Base-by-base conservation (phyloP, 1,140 invertebrate species). In the Habropoda laboriosa region DNA sequence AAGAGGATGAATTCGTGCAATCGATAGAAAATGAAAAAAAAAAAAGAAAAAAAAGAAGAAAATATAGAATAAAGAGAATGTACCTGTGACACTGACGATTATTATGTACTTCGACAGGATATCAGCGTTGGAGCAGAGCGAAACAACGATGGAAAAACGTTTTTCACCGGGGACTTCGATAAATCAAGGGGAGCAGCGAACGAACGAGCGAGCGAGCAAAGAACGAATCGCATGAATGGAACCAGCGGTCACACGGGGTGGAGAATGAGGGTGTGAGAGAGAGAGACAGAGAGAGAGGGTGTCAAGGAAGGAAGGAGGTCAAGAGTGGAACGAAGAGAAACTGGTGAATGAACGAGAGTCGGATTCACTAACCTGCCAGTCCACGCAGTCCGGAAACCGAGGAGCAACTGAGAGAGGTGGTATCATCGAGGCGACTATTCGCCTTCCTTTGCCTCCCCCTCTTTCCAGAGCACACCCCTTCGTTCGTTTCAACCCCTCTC, bases 291-390 rank as follows among this genome's bases (percentile, higher is more conserved):
- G 49, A 60, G n/a, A 49, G 64, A 76, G 55, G 47, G 58, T 47
- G 51, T 10, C 57, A 72, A 64, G 18, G 67, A 70, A 42, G 42
- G 66, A 78, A 71, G 67, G 80, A 78, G 68, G 77, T 66, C 58
- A 73, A 58, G 67, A 73, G 51, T 64, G 63, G 47, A 51, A 70
- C 57, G 82, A 81, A 58, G 83, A 67, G 83, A 60, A 76, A 58
- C 68, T 84, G 83, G 75, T 85, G 85, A 86, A 85, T 85, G 85
- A 86, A 86, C 75, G 85, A 75, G 80, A 75, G 49, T 58, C 13
- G 79, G 64, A 85, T 86, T 85, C 84, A 86, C 84, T 86, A 86
- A 86, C 84, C 84, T 80, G 82, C 51, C 55, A 71, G 79, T 86
- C 84, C 82, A 84, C 70, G 79, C 70, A 81, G 84, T 86, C 79